Percentiles rank a stretch among this genome's conserved stretches.
Evolutionary conservation across 2,797 vertebrate species (phyloP).

Genomic region (Eulemur albifrons): DNA sequence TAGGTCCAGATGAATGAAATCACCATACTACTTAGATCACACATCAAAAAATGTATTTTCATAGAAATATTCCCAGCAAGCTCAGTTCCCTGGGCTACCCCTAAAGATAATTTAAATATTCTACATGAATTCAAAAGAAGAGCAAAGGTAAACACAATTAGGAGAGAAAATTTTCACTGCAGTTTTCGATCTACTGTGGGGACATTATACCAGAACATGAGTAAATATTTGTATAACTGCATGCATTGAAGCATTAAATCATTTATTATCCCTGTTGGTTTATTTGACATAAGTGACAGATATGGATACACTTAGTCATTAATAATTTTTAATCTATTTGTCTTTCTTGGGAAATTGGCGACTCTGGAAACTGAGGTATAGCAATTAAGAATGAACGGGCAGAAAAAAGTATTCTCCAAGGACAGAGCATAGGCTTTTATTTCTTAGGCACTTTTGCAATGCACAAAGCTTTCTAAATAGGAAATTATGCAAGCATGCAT

Average conservation of each 20-base stretch:
- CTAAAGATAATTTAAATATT: background rate
- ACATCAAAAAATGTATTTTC: background rate
- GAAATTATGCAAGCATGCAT: background rate
- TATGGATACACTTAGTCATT: background rate
- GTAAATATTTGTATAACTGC: background rate
- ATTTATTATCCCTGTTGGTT: slow-evolving; percentile 24
- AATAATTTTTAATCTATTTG: slow-evolving; percentile 8
- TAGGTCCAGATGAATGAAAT: background rate
- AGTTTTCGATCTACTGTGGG: background rate
- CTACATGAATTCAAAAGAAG: background rate
- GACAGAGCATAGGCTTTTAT: background rate
- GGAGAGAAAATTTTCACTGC: background rate
- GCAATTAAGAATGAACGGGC: background rate
- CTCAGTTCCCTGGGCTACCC: background rate
- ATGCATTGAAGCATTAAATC: background rate
- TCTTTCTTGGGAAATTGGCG: background rate
- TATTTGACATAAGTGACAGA: background rate
- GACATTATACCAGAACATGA: background rate
- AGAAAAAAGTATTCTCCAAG: slow-evolving; percentile 24
- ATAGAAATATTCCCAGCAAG: background rate
- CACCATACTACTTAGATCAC: background rate
- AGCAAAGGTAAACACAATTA: background rate
- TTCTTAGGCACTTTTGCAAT: background rate
- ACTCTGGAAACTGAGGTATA: background rate
- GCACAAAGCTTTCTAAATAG: slow-evolving; percentile 3